Evolutionary conservation across 2,888 invertebrate genomes (phyloP).

Genomic region (Chloroclysta siterata): DNA sequence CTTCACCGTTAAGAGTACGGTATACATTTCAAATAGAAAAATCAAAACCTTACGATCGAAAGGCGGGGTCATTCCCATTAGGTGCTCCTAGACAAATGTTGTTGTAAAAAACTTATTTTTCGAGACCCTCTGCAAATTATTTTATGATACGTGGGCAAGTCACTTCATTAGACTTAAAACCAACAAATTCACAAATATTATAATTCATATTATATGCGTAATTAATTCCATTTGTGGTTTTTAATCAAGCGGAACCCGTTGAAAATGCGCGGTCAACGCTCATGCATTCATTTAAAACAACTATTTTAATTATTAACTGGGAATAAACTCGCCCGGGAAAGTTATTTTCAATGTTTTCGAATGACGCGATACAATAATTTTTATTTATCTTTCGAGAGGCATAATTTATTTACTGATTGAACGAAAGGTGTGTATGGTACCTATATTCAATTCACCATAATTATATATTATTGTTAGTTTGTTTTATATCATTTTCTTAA

Average conservation of each 20-base stretch:
- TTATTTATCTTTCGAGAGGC: background rate
- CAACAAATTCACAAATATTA: background rate
- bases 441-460: too few relatives aligned
- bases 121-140: too few relatives aligned
- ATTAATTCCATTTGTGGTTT: constrained; percentile 58
- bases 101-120: too few relatives aligned
- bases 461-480: too few relatives aligned
- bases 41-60: too few relatives aligned
- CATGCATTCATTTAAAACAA: constrained; percentile 62
- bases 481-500: too few relatives aligned
- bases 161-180: background rate
- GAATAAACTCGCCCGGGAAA: constrained; percentile 53
- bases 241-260: constrained; percentile 63
- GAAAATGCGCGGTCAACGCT: constrained; percentile 66
- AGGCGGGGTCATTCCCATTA: too few relatives aligned
- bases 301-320: constrained; percentile 70
- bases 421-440: too few relatives aligned
- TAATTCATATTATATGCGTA: constrained; percentile 31
- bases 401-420: too few relatives aligned
- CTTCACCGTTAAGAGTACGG: too few relatives aligned
- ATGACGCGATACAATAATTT: background rate
- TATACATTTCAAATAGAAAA: too few relatives aligned
- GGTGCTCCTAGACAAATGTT: too few relatives aligned
- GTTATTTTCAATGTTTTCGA: constrained; percentile 45
- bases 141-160: background rate